Conservation (phyloP, 2,797 vertebrate species). For the Petrocephalus schoutedeni region DNA sequence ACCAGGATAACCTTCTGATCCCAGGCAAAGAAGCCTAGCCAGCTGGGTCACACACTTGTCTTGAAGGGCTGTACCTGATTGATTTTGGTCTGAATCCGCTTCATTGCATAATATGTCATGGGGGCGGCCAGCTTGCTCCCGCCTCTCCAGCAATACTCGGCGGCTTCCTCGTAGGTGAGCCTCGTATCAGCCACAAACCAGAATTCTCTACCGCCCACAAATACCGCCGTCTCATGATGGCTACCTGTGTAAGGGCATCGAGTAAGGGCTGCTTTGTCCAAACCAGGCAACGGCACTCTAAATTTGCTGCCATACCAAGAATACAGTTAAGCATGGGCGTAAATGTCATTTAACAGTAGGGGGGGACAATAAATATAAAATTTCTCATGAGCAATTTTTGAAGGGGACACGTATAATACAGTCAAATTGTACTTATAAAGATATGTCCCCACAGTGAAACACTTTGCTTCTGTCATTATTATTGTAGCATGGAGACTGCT, state of each 20-base stretch:
- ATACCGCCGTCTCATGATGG: conserved; percentile 67
- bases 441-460: too few relatives aligned
- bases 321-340: too few relatives aligned
- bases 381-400: too few relatives aligned
- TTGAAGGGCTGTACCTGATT: conserved; percentile 31
- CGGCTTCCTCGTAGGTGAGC: conserved; percentile 74
- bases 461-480: too few relatives aligned
- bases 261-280: neutral
- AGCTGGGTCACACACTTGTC: neutral
- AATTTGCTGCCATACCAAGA: neutral
- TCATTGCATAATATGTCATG: conserved; percentile 47
- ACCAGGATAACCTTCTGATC: neutral
- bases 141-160: conserved; percentile 69
- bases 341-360: too few relatives aligned
- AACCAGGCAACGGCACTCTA: neutral
- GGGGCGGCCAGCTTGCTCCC: conserved; percentile 74
- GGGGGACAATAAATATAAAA: too few relatives aligned
- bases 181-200: conserved; percentile 78
- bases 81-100: conserved; percentile 54
- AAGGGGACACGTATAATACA: too few relatives aligned
- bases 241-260: conserved; percentile 44
- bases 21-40: neutral
- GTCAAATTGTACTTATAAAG: too few relatives aligned
- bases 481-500: too few relatives aligned
- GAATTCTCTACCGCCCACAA: conserved; percentile 80